These are phyloP conservation scores for Decapterus maruadsi DNA, from an alignment of 2,797 vertebrate species.

Conservation along the genomic window DNA sequence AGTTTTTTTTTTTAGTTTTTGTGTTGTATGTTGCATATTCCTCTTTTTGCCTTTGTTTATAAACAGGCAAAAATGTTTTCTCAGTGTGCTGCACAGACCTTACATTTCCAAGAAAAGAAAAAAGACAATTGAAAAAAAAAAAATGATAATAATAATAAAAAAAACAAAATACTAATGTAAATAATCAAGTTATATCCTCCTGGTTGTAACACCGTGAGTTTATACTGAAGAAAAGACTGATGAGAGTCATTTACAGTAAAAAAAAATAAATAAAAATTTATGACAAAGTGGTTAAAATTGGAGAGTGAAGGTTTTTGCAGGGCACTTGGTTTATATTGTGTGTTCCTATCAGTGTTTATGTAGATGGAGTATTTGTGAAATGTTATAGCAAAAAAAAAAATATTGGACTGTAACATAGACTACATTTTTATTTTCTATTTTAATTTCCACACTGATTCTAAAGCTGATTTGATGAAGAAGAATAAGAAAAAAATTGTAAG, in stretches of 20 bases:
- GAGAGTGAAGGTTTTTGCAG: constrained; percentile 69
- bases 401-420: constrained; percentile 84
- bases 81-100: constrained; percentile 67
- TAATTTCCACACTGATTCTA: constrained; percentile 62
- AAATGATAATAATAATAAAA: background rate
- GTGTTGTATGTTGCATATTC: constrained; percentile 74
- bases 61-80: constrained; percentile 44
- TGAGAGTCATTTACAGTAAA: constrained; percentile 15
- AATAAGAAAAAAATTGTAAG: constrained; percentile 5
- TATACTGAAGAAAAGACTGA: constrained; percentile 7
- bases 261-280: background rate
- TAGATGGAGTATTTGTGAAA: constrained; percentile 91
- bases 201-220: background rate
- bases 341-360: constrained; percentile 87
- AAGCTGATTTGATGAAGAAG: constrained; percentile 44
- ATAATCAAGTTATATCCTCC: constrained; percentile 8
- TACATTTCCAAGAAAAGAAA: constrained; percentile 25
- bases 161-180: background rate
- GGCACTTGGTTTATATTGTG: constrained; percentile 69
- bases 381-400: constrained; percentile 90
- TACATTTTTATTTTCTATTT: constrained; percentile 75
- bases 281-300: constrained; percentile 6
- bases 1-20: constrained; percentile 31
- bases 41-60: constrained; percentile 70
- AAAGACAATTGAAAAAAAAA: background rate